Percentiles rank a stretch among this genome's conserved stretches.
Conservation (phyloP, 2,888 invertebrate species). For the Lucinisca nassula region DNA sequence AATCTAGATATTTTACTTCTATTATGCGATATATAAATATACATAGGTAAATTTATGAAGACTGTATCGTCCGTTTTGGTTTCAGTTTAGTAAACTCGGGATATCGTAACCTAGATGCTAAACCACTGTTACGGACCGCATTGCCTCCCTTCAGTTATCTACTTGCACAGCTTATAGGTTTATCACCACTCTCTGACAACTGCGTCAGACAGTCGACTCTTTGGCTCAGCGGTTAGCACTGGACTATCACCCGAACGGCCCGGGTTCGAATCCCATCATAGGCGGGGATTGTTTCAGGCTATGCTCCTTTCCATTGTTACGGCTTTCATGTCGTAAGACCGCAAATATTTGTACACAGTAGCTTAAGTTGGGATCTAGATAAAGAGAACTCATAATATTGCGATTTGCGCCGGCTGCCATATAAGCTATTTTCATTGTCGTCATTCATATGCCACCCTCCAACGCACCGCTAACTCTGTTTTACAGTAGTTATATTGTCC, state of each 20-base stretch:
- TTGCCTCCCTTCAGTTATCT: too few relatives aligned
- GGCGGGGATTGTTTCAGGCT: too few relatives aligned
- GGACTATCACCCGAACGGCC: too few relatives aligned
- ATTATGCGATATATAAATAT: not conserved
- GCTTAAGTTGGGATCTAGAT: not conserved
- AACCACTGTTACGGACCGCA: too few relatives aligned
- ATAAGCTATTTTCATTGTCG: not conserved
- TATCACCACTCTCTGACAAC: too few relatives aligned
- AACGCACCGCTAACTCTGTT: not conserved
- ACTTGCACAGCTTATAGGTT: too few relatives aligned
- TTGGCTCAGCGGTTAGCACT: too few relatives aligned
- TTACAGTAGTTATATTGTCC: not conserved
- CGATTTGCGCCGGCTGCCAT: not conserved
- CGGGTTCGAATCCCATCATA: too few relatives aligned
- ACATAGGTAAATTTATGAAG: not conserved
- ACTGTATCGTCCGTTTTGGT: slow-evolving; percentile 22
- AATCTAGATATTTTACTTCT: slow-evolving; percentile 10
- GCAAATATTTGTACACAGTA: not conserved
- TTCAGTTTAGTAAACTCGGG: slow-evolving; percentile 13
- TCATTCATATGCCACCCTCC: not conserved
- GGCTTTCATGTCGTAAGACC: too few relatives aligned
- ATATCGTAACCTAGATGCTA: not conserved
- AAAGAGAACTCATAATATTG: not conserved
- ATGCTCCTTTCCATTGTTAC: too few relatives aligned
- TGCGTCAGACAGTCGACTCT: too few relatives aligned